Percentiles rank a stretch among this genome's conserved stretches.
These are phyloP conservation scores for Andricus grossulariae DNA, from an alignment of 1,140 invertebrate species.

Conservation along the genomic window DNA sequence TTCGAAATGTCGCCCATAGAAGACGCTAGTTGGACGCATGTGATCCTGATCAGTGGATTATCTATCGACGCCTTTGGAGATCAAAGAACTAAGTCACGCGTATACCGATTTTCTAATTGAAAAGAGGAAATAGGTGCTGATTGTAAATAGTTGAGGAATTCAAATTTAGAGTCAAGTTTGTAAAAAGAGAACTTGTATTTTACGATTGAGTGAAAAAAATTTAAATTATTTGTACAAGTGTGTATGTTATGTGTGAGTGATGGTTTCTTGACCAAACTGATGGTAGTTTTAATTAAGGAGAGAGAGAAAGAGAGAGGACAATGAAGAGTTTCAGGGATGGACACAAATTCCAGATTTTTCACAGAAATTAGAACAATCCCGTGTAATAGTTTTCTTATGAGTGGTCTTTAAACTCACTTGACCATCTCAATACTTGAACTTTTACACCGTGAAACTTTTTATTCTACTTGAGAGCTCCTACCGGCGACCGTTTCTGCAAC, in stretches of 20 bases:
- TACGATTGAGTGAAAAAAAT: not conserved
- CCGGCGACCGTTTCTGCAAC: not conserved
- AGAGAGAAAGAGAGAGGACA: not conserved
- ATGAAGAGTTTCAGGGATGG: constrained; percentile 3
- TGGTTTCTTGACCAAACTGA: not conserved
- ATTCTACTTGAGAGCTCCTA: not conserved
- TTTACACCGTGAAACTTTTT: not conserved
- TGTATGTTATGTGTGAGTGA: not conserved
- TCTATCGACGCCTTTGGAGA: not conserved
- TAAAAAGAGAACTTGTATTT: not conserved
- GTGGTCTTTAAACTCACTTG: not conserved
- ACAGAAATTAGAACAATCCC: not conserved
- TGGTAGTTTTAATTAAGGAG: not conserved
- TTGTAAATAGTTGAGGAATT: not conserved
- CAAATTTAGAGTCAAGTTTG: not conserved
- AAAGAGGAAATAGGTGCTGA: not conserved
- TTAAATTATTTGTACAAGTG: constrained; percentile 7
- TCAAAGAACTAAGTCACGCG: constrained; percentile 8
- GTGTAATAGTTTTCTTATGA: not conserved
- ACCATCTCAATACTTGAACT: not conserved
- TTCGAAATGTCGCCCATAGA: constrained; percentile 19
- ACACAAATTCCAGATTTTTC: not conserved
- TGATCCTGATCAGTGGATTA: constrained; percentile 9
- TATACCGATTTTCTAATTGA: not conserved
- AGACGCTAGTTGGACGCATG: constrained; percentile 21